Conservation (phyloP, 2,888 invertebrate genomes). For the Nemotelus nigrinus region DNA sequence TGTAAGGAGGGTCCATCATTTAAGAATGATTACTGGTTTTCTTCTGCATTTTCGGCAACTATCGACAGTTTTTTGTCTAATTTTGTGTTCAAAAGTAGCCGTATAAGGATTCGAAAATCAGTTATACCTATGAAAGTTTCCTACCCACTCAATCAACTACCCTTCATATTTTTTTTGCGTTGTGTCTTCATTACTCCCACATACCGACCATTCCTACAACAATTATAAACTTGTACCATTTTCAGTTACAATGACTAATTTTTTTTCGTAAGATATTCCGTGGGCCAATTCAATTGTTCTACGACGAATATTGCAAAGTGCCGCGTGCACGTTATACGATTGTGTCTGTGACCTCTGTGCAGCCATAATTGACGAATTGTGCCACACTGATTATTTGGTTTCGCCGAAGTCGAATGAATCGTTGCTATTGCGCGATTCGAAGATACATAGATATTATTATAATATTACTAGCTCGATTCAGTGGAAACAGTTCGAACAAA, state of each 20-base stretch:
- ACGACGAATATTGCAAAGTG: conserved; percentile 1
- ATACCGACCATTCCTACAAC: not conserved
- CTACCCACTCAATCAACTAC: too few species aligned
- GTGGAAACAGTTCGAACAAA: not conserved
- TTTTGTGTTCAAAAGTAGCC: too few species aligned
- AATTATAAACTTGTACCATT: not conserved
- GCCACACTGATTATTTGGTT: conserved; percentile 10
- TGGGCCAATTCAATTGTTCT: conserved; percentile 29
- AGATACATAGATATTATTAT: conserved; percentile 5
- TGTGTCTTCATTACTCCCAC: not conserved
- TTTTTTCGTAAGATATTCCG: conserved; percentile 13
- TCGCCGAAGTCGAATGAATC: too few species aligned
- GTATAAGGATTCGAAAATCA: too few species aligned
- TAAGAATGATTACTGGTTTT: too few species aligned
- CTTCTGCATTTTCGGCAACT: too few species aligned
- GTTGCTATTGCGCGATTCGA: conserved; percentile 2
- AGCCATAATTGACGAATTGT: conserved; percentile 38
- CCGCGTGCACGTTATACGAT: not conserved
- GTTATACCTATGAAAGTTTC: too few species aligned
- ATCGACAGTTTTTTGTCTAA: too few species aligned
- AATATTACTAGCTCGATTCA: not conserved
- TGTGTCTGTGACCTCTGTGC: conserved; percentile 31
- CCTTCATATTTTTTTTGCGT: too few species aligned
- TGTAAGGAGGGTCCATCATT: too few species aligned
- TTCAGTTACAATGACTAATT: not conserved